Base-by-base conservation (phyloP, 2,797 vertebrate species). In the Acanthiza pusilla region DNA sequence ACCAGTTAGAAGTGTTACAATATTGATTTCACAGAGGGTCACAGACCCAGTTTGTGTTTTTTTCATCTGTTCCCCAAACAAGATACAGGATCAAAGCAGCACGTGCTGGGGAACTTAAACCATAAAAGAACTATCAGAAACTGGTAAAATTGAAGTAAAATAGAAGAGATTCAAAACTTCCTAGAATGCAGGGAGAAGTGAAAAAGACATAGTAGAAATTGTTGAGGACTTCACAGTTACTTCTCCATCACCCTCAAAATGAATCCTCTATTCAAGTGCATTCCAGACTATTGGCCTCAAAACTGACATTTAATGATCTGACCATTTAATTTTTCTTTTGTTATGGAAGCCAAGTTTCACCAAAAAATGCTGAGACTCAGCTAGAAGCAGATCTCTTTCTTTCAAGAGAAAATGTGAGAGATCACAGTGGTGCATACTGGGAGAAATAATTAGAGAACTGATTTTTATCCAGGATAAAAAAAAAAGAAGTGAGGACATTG, bases 21-120 rank as follows among this genome's bases (percentile, higher is more conserved):
- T 78, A 74, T 61, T 89, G 67, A 91, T 93, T 95, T 84, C 55
- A 34, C 36, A 85, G 63, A 94, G 86, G 53, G 80, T 85, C 62
- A 60, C 22, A 50, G 43, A 88, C 91, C 30, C 16, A 29, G 67
- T 53, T 89, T 89, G 65, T n/a, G 68, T 0, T 19, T 80, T 88
- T 85, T 73, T 90, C 25, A 67, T 77, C 74, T 89, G 7, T 81
- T 95, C 80, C n/a, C 63, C 70, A 73, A 62, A 81, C 43, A 86
- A 96, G 40, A 54, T 45, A 61, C 16, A 79, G n/a, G 54, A 96
- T 67, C 34, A 73, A 80, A 65, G 47, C 8, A 85, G 34, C n/a
- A 19, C 4, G 3, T 42, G 53, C 38, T 73, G 67, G 32, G 29
- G 66, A 92, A 16, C 25, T 86, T 47, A 89, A 26, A 45, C 18